Evolutionary conservation across 2,888 invertebrate species (phyloP), one percentile per base, ranked within the genome.

Genomic region (Yponomeuta evonymella): DNA sequence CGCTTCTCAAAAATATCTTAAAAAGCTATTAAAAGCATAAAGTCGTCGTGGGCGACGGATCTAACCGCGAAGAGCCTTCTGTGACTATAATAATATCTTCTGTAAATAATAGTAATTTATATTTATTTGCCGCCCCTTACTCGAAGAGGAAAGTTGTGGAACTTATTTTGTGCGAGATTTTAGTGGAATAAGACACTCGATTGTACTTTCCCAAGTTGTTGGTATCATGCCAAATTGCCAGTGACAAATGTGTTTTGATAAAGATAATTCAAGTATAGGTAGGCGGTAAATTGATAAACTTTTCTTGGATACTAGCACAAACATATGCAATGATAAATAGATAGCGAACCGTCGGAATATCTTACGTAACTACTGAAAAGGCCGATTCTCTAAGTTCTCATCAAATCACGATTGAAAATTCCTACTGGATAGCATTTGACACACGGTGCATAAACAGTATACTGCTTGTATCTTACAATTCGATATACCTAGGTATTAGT

Each of bases 121-220:
- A 65, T 65, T 65, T 65, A 65, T 29, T 65, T 30, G 30, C 65
- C 33, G 33, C 33, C 33, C n/a, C 15, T 65, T 29, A 9, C 65
- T 10, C 33, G 29, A 33, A 29, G 33, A 65, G 29, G 65, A 65
- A 65, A 65, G 65, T 65, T 33, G 65, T 65, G 65, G 30, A 65
- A 64, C 29, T 30, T 64, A 58, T 12, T 58, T 58, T 4, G 51
- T 5, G 5, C 51, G 51, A 58, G 51, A 8, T 58, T 58, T 58
- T 5, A 12, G 51, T 15, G 12, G 51, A 15, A 58, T 58, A 15
- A 58, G 12, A 12, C 5, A 58, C 15, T 58, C 15, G 51, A 30
- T 65, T 29, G 33, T 65, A 65, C n/a, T 33, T 30, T 65, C 11
- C 65, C 5, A 29, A 30, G 65, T 33, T 33, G 29, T 65, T 65